Evolutionary conservation across 2,888 invertebrate genomes (phyloP).

Genomic region (Endomychus coccineus): DNA sequence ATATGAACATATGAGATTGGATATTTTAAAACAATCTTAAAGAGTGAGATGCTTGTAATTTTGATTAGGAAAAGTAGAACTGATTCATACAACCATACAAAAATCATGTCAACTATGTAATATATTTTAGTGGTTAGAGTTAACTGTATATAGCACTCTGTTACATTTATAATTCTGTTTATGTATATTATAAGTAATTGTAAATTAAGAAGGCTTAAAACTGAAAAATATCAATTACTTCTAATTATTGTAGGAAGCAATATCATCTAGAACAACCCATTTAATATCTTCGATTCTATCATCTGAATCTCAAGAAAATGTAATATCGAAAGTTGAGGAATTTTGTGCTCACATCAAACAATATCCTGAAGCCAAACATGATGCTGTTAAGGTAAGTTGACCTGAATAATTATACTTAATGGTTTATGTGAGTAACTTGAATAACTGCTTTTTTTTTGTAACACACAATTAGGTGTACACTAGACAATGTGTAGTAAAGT

Average conservation of each 20-base stretch:
- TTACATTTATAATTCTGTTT: too few species aligned
- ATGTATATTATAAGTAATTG: too few species aligned
- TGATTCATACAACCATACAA: not conserved
- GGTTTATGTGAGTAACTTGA: too few species aligned
- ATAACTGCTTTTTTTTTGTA: too few species aligned
- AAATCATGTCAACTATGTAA: not conserved
- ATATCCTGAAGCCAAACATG: slow-evolving; percentile 65
- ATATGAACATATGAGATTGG: too few species aligned
- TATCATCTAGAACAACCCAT: slow-evolving; percentile 58
- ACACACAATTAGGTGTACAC: too few species aligned
- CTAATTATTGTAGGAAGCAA: slow-evolving; percentile 46
- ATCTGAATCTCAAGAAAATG: slow-evolving; percentile 52
- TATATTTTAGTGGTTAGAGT: too few species aligned
- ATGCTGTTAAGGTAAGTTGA: slow-evolving; percentile 59
- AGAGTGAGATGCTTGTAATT: not conserved
- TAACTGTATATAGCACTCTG: too few species aligned
- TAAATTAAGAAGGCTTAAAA: too few species aligned
- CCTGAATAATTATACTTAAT: too few species aligned
- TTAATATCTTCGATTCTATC: slow-evolving; percentile 55
- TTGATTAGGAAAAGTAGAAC: not conserved
- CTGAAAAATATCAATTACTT: not conserved
- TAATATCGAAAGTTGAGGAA: slow-evolving; percentile 58
- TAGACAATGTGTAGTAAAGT: too few species aligned
- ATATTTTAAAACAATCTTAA: too few species aligned
- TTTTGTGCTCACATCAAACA: slow-evolving; percentile 64